Evolutionary conservation across 1,140 invertebrate genomes (phyloP).

Genomic region (Acromyrmex charruanus): DNA sequence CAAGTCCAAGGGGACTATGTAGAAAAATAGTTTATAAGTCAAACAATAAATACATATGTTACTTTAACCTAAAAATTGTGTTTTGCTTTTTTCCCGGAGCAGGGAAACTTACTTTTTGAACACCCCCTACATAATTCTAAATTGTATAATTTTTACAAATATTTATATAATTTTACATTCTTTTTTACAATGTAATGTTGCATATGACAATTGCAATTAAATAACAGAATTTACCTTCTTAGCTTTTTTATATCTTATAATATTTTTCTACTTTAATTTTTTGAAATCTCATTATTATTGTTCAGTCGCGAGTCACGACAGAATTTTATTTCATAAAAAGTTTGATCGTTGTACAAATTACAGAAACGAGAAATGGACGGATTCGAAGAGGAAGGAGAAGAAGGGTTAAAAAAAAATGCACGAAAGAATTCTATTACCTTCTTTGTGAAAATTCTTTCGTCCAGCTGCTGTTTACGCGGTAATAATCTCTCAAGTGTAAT

Average conservation of each 20-base stretch:
- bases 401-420: not conserved
- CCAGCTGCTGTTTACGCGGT: not conserved
- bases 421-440: not conserved
- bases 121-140: no score
- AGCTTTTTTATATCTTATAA: not conserved
- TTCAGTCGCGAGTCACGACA: not conserved
- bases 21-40: no score
- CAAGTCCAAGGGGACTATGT: no score
- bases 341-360: not conserved
- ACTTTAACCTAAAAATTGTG: no score
- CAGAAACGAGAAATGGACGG: not conserved
- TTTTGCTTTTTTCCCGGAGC: no score
- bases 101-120: no score
- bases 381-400: not conserved
- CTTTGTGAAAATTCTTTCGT: not conserved
- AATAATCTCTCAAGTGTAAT: conserved; percentile 39
- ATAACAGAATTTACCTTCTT: not conserved
- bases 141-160: no score
- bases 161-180: no score
- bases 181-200: no score
- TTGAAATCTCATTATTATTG: not conserved
- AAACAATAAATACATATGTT: no score
- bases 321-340: not conserved
- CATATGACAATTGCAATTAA: not conserved
- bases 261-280: not conserved